These are phyloP conservation scores for Hydrochoerus hydrochaeris DNA, from an alignment of 2,113 vertebrate species.

Conservation along the genomic window DNA sequence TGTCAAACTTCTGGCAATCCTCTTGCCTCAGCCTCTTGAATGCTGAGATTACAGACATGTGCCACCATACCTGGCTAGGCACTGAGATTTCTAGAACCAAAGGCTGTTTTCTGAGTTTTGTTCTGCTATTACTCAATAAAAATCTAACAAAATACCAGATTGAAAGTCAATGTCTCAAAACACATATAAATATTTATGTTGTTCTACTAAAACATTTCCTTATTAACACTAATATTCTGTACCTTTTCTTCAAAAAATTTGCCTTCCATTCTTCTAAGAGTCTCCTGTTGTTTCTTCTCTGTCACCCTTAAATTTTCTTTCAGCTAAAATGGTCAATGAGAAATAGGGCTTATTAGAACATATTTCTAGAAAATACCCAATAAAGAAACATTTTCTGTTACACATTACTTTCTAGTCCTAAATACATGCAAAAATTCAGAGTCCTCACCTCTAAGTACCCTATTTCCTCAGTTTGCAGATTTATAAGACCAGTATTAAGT, in stretches of 20 bases:
- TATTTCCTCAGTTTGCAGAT: conserved; percentile 1
- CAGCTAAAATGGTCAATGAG: conserved; percentile 81
- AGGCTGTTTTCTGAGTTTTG: background rate
- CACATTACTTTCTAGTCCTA: conserved; percentile 29
- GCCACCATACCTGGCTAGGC: background rate
- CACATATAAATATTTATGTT: conserved; percentile 10
- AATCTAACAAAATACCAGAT: conserved; percentile 42
- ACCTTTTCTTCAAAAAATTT: conserved; percentile 93
- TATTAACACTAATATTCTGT: conserved; percentile 58
- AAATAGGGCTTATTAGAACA: background rate
- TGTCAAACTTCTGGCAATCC: background rate
- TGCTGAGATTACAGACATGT: background rate
- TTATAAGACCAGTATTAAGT: background rate
- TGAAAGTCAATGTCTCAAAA: background rate
- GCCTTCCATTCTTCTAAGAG: conserved; percentile 86
- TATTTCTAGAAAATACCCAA: conserved; percentile 25
- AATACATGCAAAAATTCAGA: conserved; percentile 32
- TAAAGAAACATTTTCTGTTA: conserved; percentile 39
- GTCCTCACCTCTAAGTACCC: background rate
- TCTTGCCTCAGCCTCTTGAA: background rate
- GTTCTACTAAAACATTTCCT: conserved; percentile 40
- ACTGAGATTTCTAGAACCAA: conserved; percentile 10
- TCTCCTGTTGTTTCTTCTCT: conserved; percentile 88
- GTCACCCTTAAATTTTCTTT: conserved; percentile 86
- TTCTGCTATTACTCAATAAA: background rate